Conservation (phyloP, 2,113 vertebrate genomes). For the Blennius ocellaris region DNA sequence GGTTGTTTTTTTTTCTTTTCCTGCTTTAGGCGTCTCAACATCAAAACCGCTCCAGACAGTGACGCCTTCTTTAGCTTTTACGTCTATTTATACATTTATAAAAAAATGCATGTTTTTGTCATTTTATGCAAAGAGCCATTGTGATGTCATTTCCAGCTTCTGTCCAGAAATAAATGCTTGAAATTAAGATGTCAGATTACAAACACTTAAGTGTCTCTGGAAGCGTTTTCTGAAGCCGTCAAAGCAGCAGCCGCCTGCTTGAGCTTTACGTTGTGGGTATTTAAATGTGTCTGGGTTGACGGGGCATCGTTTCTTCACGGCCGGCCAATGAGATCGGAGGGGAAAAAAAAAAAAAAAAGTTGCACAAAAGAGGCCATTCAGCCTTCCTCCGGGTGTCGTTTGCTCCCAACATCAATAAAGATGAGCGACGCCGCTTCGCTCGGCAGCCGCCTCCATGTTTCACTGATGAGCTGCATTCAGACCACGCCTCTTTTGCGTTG, state of each 20-base stretch:
- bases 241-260: too few relatives aligned
- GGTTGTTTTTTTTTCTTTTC: background rate
- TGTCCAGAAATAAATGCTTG: background rate
- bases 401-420: background rate
- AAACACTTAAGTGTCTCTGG: background rate
- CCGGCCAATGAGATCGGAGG: background rate
- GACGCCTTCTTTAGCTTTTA: background rate
- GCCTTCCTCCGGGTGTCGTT: background rate
- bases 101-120: background rate
- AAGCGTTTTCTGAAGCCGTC: too few relatives aligned
- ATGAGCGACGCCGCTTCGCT: too few relatives aligned
- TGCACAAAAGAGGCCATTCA: background rate
- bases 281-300: background rate
- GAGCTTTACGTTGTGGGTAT: too few relatives aligned
- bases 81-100: constrained; percentile 1
- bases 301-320: background rate
- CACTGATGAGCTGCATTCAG: background rate
- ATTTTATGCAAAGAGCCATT: background rate
- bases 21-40: background rate
- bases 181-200: too few relatives aligned
- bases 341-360: too few relatives aligned
- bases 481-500: background rate
- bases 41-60: background rate
- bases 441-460: background rate
- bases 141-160: background rate